Conservation (phyloP, 1,140 invertebrate genomes). For the Ostrea denselamellosa region DNA sequence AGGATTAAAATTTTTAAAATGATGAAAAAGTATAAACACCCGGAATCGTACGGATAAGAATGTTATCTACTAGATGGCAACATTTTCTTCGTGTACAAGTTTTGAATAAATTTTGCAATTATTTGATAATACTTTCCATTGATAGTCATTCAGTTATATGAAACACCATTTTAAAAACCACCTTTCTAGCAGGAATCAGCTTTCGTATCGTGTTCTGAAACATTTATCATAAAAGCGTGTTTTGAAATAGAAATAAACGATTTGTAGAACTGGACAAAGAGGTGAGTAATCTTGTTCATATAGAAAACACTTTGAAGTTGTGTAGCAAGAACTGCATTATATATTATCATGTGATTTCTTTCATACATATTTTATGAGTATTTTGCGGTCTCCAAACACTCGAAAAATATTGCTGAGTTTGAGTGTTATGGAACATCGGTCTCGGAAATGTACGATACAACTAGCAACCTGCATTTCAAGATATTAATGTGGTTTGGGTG, state of each 20-base stretch:
- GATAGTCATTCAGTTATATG: neutral
- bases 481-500: neutral
- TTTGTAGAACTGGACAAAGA: neutral
- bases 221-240: neutral
- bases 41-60: constrained; percentile 31
- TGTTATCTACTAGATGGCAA: neutral
- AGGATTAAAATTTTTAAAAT: neutral
- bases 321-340: neutral
- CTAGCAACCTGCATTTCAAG: constrained; percentile 17
- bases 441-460: constrained; percentile 24
- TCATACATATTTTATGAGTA: too few relatives aligned
- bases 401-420: neutral
- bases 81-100: neutral
- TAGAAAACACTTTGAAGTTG: neutral
- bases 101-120: constrained; percentile 2
- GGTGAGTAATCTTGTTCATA: neutral
- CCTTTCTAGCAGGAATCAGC: neutral
- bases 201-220: neutral
- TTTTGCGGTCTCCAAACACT: neutral
- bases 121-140: neutral
- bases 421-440: neutral
- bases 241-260: neutral
- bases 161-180: neutral
- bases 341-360: neutral
- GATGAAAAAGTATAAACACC: neutral